These are phyloP conservation scores for Cichlasoma orientale DNA, from an alignment of 2,797 vertebrate genomes.

Conservation along the genomic window DNA sequence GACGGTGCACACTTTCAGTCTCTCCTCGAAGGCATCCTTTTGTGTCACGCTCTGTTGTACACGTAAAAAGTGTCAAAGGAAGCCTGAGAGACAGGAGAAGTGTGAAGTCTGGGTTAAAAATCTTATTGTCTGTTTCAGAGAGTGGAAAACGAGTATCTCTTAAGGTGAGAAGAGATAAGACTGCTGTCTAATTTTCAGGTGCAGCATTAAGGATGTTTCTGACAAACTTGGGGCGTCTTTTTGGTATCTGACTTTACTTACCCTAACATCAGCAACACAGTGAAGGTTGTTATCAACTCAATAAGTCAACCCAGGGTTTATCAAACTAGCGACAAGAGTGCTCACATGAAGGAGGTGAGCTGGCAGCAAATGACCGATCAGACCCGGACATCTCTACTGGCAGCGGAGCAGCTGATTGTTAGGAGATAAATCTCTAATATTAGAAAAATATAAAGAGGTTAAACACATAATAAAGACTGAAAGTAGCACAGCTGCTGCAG, in stretches of 20 bases:
- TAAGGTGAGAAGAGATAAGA: background rate
- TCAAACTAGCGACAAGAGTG: too few relatives aligned
- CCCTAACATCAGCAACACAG: too few relatives aligned
- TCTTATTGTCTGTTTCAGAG: background rate
- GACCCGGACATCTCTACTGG: too few relatives aligned
- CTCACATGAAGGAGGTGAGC: too few relatives aligned
- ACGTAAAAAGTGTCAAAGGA: accelerated
- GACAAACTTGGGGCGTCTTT: background rate
- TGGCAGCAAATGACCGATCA: too few relatives aligned
- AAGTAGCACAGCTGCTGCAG: too few relatives aligned
- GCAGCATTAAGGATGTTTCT: background rate
- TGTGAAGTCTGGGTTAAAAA: background rate
- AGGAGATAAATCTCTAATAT: too few relatives aligned
- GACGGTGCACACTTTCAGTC: background rate
- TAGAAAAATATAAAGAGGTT: background rate
- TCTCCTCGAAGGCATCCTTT: background rate
- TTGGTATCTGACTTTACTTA: too few relatives aligned
- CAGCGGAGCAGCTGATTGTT: too few relatives aligned
- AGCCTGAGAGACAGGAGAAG: background rate
- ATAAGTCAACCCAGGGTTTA: too few relatives aligned
- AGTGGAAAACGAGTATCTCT: background rate
- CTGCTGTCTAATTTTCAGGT: background rate
- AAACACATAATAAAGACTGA: background rate
- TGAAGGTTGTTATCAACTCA: too few relatives aligned
- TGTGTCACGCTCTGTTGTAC: background rate